Base-by-base conservation (phyloP, 2,797 vertebrate genomes). In the Sebastes paucispinis region DNA sequence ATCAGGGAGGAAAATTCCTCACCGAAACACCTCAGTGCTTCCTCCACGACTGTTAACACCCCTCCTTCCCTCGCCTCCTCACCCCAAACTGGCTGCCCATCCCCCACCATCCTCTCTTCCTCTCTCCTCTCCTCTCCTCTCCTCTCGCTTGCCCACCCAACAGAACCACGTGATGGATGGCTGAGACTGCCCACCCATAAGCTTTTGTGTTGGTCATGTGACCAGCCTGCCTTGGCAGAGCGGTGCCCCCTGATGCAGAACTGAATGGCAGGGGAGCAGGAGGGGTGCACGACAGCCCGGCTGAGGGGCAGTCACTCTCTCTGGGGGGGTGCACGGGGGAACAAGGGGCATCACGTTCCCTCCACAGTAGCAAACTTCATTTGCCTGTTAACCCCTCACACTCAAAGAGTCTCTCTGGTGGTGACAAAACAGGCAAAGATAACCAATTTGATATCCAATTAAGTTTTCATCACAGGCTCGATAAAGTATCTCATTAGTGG, bases 151-250 rank as follows among this genome's bases (percentile, higher is more conserved):
- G 75, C 91, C 70, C 89, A 87, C 86, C 93, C 91, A 92, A 69
- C 88, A 74, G 73, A 84, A 86, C 92, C 93, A 94, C 84, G 91
- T 95, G 94, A 96, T 93, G 90, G 90, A 93, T 93, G 90, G 92
- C 85, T 92, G 91, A 82, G 91, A 90, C 94, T 93, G 93, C 93
- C 95, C 94, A 94, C 94, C 93, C 92, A 91, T 86, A 91, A 94
- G 90, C 88, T 92, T 94, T 94, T 96, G 95, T 96, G 91, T 92
- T 68, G 87, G 90, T 96, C 96, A 96, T 93, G 93, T 96, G 95
- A 96, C 92, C 88, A 81, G 76, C 77, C 88, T 89, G 93, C 88
- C 92, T 94, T 94, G 95, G 94, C 94, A 95, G 91, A 90, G 80
- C 81, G 76, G 75, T 96, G 94, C 94, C 94, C 94, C 91, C 90